Evolutionary conservation across 2,113 vertebrate species (phyloP), one percentile per base, ranked within the genome.

Genomic region (Lanius ludovicianus): DNA sequence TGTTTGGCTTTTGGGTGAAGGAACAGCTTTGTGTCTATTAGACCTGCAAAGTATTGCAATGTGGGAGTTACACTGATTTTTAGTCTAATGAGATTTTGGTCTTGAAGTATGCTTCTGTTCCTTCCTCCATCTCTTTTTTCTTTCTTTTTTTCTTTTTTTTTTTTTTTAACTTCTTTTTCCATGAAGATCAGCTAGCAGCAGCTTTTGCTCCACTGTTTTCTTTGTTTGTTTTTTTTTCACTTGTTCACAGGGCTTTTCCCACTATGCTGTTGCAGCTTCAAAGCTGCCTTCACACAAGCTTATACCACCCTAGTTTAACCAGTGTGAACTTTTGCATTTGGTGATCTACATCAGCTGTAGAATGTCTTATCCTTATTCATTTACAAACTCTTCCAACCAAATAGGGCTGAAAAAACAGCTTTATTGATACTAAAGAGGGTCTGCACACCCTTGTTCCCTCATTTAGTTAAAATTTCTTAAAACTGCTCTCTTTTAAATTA

Each of bases 161-260:
- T 7, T 13, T 11, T 13, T 13, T 23, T 4, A 27, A 28, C 7
- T 30, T 28, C 8, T 50, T 64, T 41, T 30, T 4, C 49, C 47
- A 59, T 59, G 39, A 92, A 90, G 42, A 55, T 50, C 33, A 86
- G 47, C 68, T 78, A 81, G 88, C 76, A 84, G 55, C 56, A 78
- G 76, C 63, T 89, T 90, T 95, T 89, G 56, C 24, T 69, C 74
- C 69, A 68, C 86, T 94, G 44, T 89, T 92, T 87, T 55, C 64
- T 81, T 67, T 78, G 47, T 27, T 87, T 93, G 82, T 52, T 84
- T 90, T 90, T 92, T 89, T 75, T 86, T 90, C 80, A 41, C 75
- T 90, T 92, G 47, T 80, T 90, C 83, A 78, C 52, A 81, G 60
- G 35, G 50, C 69, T 30, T 87, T 96, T 93, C 64, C 73, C 87